These are phyloP conservation scores for Albula glossodonta DNA, from an alignment of 2,113 vertebrate genomes.

Conservation along the genomic window DNA sequence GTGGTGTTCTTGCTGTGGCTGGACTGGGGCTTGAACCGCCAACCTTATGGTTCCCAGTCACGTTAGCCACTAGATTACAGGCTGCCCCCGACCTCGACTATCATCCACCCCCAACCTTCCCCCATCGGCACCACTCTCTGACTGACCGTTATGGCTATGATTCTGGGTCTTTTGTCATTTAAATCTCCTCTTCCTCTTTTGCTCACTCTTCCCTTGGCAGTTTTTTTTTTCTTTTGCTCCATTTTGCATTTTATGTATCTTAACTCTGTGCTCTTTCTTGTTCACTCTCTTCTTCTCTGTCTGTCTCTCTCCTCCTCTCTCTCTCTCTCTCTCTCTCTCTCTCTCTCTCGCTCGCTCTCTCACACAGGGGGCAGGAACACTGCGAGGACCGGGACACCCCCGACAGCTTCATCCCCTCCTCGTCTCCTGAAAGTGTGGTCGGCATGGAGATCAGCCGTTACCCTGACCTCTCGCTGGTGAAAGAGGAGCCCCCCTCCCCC, in stretches of 20 bases:
- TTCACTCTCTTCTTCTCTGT: neutral
- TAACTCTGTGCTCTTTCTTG: neutral
- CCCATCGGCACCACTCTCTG: too few species aligned
- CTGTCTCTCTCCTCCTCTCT: neutral
- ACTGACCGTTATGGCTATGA: too few species aligned
- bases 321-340: neutral
- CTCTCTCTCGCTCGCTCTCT: neutral
- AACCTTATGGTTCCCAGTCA: too few species aligned
- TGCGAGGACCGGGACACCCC: constrained; percentile 80
- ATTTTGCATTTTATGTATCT: neutral
- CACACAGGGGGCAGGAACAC: constrained; percentile 79
- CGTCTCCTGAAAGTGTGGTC: constrained; percentile 90
- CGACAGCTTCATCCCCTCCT: constrained; percentile 88
- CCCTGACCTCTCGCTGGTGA: constrained; percentile 86
- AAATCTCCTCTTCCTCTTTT: too few species aligned
- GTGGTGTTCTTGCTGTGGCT: too few species aligned
- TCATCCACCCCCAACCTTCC: too few species aligned
- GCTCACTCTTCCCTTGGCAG: neutral
- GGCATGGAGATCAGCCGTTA: constrained; percentile 87
- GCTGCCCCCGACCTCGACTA: too few species aligned
- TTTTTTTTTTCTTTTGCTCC: neutral
- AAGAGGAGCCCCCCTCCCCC: constrained; percentile 87
- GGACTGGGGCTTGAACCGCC: too few species aligned
- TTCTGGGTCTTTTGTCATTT: too few species aligned
- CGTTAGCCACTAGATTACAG: too few species aligned